Percentiles rank a stretch among this genome's conserved stretches.
Evolutionary conservation across 1,140 invertebrate species (phyloP).

Genomic region (Apocrypta bakeri): DNA sequence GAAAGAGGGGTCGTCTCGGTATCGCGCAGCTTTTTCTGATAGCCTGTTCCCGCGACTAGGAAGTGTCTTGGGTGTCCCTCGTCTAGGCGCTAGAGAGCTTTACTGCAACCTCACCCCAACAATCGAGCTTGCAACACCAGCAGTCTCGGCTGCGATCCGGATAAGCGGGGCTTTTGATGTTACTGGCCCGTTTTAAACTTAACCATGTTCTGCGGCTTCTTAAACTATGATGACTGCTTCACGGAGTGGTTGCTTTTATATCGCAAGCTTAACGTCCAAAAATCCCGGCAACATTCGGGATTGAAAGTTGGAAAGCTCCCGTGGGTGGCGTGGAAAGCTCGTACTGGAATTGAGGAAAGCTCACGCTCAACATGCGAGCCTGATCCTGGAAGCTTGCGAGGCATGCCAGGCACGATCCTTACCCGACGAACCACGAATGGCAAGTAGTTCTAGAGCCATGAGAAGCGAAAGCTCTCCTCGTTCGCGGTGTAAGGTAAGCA

Average conservation of each 20-base stretch:
- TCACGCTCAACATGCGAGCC: constrained; percentile 60
- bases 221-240: constrained; percentile 4
- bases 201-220: not conserved
- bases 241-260: constrained; percentile 39
- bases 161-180: constrained; percentile 72
- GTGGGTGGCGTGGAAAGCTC: constrained; percentile 24
- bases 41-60: constrained; percentile 61
- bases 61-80: constrained; percentile 58
- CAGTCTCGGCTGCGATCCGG: constrained; percentile 62
- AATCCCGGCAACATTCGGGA: not conserved
- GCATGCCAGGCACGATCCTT: constrained; percentile 68
- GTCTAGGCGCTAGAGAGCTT: constrained; percentile 50
- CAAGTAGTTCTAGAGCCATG: constrained; percentile 27
- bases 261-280: constrained; percentile 30
- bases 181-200: constrained; percentile 61
- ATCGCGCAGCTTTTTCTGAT: constrained; percentile 52
- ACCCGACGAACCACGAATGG: constrained; percentile 39
- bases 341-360: constrained; percentile 38
- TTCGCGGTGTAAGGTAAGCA: not conserved
- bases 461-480: constrained; percentile 1
- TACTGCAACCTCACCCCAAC: constrained; percentile 46
- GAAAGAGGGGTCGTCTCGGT: not conserved
- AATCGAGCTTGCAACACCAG: constrained; percentile 53
- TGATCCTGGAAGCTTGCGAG: constrained; percentile 66
- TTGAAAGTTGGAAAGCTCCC: constrained; percentile 5